Evolutionary conservation across 1,140 invertebrate genomes (phyloP).

Genomic region (Orussus abietinus): DNA sequence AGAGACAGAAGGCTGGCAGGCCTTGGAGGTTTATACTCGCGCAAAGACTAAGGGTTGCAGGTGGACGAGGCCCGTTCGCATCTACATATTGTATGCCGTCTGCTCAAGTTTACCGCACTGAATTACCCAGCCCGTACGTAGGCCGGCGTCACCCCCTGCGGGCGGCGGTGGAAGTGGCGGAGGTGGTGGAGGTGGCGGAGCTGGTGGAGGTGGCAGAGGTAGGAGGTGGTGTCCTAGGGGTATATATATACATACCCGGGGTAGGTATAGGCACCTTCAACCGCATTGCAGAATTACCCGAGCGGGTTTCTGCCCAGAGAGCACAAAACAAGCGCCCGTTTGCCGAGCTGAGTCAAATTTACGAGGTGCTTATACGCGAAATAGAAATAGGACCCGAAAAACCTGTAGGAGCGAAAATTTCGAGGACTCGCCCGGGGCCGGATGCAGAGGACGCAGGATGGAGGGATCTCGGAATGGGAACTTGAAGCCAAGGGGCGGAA

Average conservation of each 20-base stretch:
- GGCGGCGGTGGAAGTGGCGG: constrained; percentile 16
- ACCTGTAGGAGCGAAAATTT: constrained; percentile 6
- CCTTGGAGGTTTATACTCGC: too few relatives aligned
- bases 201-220: constrained; percentile 13
- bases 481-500: too few relatives aligned
- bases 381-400: constrained; percentile 27
- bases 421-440: constrained; percentile 2
- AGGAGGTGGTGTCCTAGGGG: too few relatives aligned
- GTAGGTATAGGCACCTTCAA: constrained; percentile 33
- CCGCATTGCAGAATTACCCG: constrained; percentile 52
- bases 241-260: too few relatives aligned
- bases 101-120: constrained; percentile 34
- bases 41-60: constrained; percentile 22
- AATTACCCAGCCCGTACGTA: constrained; percentile 37
- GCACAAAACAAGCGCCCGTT: constrained; percentile 41
- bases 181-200: constrained; percentile 8
- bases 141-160: too few relatives aligned
- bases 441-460: too few relatives aligned
- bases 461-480: too few relatives aligned
- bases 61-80: constrained; percentile 18
- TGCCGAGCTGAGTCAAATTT: constrained; percentile 38
- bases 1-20: too few relatives aligned
- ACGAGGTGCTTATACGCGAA: constrained; percentile 42
- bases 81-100: constrained; percentile 35
- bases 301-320: constrained; percentile 39